phyloP scores from a whole-genome alignment of 2,113 vertebrate genomes.

The Notechis scutatus region DNA sequence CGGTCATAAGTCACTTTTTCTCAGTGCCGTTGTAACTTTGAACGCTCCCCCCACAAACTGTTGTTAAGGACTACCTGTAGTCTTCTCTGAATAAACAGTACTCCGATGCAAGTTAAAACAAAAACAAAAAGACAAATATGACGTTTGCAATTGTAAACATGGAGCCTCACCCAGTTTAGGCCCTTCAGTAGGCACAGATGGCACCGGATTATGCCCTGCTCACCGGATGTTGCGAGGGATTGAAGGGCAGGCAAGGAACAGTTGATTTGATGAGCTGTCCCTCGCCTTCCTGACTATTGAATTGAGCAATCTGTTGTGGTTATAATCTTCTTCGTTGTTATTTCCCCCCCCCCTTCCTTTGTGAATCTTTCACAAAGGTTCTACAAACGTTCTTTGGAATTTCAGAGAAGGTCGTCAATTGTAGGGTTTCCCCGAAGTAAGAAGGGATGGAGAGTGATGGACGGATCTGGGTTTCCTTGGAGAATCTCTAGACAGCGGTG shows the following conservation, averaged over 20 bases:
- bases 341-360: not conserved
- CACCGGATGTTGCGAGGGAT: not conserved
- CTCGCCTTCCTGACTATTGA: not conserved
- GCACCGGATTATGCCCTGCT: not conserved
- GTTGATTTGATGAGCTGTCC: not conserved
- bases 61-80: no score
- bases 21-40: no score
- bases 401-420: not conserved
- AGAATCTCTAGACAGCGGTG: not conserved
- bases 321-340: not conserved
- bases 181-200: not conserved
- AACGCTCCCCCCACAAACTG: no score
- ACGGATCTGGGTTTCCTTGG: not conserved
- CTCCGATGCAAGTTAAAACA: not conserved
- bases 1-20: no score
- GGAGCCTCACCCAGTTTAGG: not conserved
- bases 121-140: not conserved
- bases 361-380: not conserved
- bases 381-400: not conserved
- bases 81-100: no score
- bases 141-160: not conserved
- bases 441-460: not conserved
- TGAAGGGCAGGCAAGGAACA: not conserved
- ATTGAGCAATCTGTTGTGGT: not conserved
- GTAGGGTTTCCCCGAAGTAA: not conserved